A percentile compares a stretch with the other conserved stretches of the same genome.
These are phyloP conservation scores for Phainopepla nitens DNA, from an alignment of 2,113 vertebrate species.

Conservation along the genomic window DNA sequence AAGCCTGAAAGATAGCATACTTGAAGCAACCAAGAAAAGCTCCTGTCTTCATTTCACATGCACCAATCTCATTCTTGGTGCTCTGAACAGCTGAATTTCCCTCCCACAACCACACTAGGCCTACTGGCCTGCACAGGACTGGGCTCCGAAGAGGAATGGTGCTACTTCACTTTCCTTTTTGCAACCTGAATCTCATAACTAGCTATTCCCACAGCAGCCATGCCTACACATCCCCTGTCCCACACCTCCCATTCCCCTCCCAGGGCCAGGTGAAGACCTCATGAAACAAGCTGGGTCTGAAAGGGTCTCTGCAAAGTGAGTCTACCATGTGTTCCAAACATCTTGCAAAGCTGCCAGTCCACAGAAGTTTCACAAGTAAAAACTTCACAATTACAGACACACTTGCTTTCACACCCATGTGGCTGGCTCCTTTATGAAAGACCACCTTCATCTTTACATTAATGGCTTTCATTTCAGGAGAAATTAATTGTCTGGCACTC, in stretches of 20 bases:
- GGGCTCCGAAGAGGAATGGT: not conserved
- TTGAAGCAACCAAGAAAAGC: not conserved
- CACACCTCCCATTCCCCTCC: not conserved
- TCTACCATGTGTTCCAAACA: not conserved
- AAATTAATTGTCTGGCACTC: not conserved
- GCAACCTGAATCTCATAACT: rapidly evolving
- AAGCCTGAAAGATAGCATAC: not conserved
- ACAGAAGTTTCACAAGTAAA: not conserved
- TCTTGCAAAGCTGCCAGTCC: not conserved
- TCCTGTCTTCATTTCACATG: not conserved
- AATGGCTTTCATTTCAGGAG: not conserved
- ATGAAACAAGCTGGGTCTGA: not conserved
- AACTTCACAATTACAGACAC: not conserved
- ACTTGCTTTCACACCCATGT: not conserved
- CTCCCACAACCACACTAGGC: not conserved
- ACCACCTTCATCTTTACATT: not conserved
- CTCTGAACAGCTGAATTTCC: not conserved
- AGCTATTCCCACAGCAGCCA: not conserved
- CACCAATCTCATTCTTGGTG: no score
- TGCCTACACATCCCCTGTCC: no score
- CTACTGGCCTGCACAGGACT: no score
- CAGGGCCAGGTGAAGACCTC: not conserved
- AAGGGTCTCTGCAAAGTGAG: not conserved
- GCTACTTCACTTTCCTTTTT: not conserved
- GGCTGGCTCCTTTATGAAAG: not conserved